Base-by-base conservation (phyloP, 1,140 invertebrate genomes). In the Macrosteles quadrilineatus region DNA sequence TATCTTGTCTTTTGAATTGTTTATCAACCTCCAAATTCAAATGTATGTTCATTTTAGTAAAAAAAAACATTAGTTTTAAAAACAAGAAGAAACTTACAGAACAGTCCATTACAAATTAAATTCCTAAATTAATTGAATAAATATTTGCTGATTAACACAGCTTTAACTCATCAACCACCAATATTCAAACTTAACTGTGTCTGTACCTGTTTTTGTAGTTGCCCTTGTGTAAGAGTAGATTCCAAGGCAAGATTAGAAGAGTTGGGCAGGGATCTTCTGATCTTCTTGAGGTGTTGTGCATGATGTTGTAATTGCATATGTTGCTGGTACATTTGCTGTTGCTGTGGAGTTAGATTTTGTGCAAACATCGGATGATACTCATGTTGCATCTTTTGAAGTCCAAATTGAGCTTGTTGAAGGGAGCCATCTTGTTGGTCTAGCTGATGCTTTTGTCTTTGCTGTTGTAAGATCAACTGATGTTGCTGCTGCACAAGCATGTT, bases 261-360 rank as follows among this genome's bases (percentile, higher is more conserved):
- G 32, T 77, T 77, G 23, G 78, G 78, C 36, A 79, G 71, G 14
- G 78, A 74, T 64, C 80, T 77, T 63, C 78, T 76, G 62, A 80
- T 80, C 74, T 84, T 83, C 72, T 81, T 82, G 30, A 82, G 72
- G 69, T 82, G 81, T 71, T 81, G 80, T 62, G 77, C 76, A 72
- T 81, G 79, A 64, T 82, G 81, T 66, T 81, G 81, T n/a, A 82
- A 73, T 66, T 82, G 80, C 80, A 81, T 82, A 71, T 82, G 80
- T 68, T 81, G 79, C 71, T 82, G 80, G 73, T 82, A 81, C 79
- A 81, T 81, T 69, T 80, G 78, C 57, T 80, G 80, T 70, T 83
- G 81, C 43, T 82, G 80, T 32, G 81, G 81, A 19, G 74, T 79
- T 47, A 78, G 70, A 43, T 76, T 77, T 65, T 77, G 77, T 12